Percentiles rank a stretch among this genome's conserved stretches.
Conservation (phyloP, 1,140 invertebrate genomes). For the Platyscapa corneri region DNA sequence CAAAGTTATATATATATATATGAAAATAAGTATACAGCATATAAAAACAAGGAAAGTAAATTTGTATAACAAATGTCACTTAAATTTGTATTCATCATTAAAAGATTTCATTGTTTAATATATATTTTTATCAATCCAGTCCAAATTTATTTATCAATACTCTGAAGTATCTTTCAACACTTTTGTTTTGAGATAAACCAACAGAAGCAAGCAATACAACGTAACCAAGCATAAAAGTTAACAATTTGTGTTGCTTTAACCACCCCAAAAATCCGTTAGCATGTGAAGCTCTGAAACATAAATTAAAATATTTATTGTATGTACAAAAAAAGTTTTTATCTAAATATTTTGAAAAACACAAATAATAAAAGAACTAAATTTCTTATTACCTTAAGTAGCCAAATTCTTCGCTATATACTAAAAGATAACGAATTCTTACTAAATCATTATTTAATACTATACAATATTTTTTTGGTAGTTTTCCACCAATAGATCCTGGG, state of each 20-base stretch:
- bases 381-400: conserved; percentile 59
- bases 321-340: conserved; percentile 5
- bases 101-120: neutral
- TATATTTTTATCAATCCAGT: conserved; percentile 58
- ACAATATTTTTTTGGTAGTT: conserved; percentile 83
- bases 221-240: conserved; percentile 72
- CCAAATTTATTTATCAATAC: conserved; percentile 70
- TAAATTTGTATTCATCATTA: conserved; percentile 44
- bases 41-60: conserved; percentile 47
- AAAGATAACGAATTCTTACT: conserved; percentile 83
- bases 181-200: conserved; percentile 71
- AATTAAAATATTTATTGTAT: conserved; percentile 23
- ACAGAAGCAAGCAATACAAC: conserved; percentile 71
- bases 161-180: conserved; percentile 71
- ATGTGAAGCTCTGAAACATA: conserved; percentile 60
- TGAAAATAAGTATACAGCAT: conserved; percentile 30
- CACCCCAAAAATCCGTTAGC: conserved; percentile 66
- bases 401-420: conserved; percentile 81
- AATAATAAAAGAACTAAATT: neutral
- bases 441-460: conserved; percentile 85
- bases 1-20: conserved; percentile 20
- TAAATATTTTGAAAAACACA: no score
- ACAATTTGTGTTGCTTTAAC: conserved; percentile 72
- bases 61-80: conserved; percentile 49
- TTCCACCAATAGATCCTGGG: conserved; percentile 73